Evolutionary conservation across 1,140 invertebrate species (phyloP), one percentile per base, ranked within the genome.

Genomic region (Dreissena polymorpha): DNA sequence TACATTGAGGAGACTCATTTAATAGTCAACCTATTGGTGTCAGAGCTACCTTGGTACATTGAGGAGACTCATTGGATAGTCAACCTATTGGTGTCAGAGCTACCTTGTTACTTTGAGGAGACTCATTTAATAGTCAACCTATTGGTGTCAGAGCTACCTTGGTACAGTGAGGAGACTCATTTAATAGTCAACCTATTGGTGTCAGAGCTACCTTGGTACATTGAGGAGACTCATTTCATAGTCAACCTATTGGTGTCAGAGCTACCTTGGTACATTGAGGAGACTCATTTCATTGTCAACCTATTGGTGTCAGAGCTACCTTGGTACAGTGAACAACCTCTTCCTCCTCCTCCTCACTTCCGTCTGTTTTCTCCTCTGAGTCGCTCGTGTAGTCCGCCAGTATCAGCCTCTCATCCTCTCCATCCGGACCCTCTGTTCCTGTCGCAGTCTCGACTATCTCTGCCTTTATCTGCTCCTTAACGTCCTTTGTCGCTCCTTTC

Each of bases 301-400:
- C 0, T 65, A 27, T 13, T 27, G 57, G 16, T 10, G 53, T 16
- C n/a, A 10, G 64, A 53, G 71, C 75, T 70, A 90, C 89, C 83
- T 92, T 92, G 7, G 89, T 89, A 74, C 79, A 89, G 13, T 94
- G 94, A 69, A 94, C 92, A 72, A 94, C 94, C 69, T 94, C 92
- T 65, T 94, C 88, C 39, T 84, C 86, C 73, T 88, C 87, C 55
- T 89, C 88, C 25, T 83, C 86, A 53, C 75, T 77, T 21, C 87
- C 76, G 12, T 77, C 75, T 21, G 77, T 81, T 23, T 84, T 83
- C 14, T 72, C 83, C n/a, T 89, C 91, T 63, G 95, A 94, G 81
- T 95, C 93, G 88, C 93, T 94, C 50, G 92, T 85, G 89, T 93
- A 93, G 83, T 95, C 93, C 63, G 92, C 91, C 3, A 94, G 68